Evolutionary conservation across 2,888 invertebrate species (phyloP).

Genomic region (Merodon equestris): DNA sequence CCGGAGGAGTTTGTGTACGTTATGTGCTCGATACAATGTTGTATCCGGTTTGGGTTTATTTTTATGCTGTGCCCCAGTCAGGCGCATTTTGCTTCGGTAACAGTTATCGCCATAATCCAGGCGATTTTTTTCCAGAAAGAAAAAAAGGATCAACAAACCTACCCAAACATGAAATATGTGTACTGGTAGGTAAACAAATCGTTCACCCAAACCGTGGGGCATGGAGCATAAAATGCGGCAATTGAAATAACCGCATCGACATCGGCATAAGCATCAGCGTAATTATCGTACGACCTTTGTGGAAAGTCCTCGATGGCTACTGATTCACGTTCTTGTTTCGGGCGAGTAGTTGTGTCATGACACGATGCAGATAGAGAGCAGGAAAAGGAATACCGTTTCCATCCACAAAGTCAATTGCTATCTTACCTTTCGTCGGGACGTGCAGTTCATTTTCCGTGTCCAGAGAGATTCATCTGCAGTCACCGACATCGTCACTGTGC

Average conservation of each 20-base stretch:
- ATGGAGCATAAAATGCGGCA: conserved; percentile 19
- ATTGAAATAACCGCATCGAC: conserved; percentile 24
- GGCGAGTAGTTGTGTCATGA: conserved; percentile 33
- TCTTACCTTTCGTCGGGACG: conserved; percentile 19
- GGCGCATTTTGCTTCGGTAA: conserved; percentile 28
- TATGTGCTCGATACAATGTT: conserved; percentile 20
- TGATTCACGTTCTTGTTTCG: conserved; percentile 42
- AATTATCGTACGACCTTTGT: conserved; percentile 49
- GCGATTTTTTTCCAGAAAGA: too few species aligned
- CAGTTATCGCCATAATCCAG: too few species aligned
- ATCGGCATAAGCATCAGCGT: conserved; percentile 6
- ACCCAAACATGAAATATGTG: too few species aligned
- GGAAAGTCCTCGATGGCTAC: conserved; percentile 12
- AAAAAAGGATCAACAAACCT: too few species aligned
- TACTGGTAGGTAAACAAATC: conserved; percentile 43
- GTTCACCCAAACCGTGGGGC: conserved; percentile 9
- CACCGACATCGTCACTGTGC: conserved; percentile 1
- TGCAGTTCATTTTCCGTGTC: conserved; percentile 47
- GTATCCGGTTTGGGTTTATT: conserved; percentile 44
- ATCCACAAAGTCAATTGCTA: neutral
- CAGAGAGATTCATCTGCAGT: conserved; percentile 13
- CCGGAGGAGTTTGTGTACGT: too few species aligned
- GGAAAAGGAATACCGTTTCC: neutral
- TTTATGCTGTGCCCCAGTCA: conserved; percentile 15
- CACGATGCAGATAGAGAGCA: conserved; percentile 31